Percentiles rank a stretch among this genome's conserved stretches.
These are phyloP conservation scores for Acrocephalus arundinaceus DNA, from an alignment of 2,113 vertebrate genomes.

Conservation along the genomic window DNA sequence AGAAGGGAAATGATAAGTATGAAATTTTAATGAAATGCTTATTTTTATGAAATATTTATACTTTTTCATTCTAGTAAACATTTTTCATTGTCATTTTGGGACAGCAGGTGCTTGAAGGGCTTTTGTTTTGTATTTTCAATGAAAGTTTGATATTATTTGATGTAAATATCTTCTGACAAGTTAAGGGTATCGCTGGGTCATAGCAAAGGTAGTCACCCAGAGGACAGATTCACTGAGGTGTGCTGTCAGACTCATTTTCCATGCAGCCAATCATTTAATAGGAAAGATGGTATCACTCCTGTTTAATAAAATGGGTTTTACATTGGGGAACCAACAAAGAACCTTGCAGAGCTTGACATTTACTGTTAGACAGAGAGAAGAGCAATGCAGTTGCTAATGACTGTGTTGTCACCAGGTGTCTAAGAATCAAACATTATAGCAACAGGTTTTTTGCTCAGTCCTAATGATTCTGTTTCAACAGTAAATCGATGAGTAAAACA, in stretches of 20 bases:
- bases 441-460: background rate
- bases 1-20: slow-evolving; percentile 16
- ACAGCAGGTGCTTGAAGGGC: slow-evolving; percentile 12
- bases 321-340: background rate
- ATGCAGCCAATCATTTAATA: background rate
- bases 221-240: background rate
- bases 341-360: background rate
- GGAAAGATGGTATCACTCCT: background rate
- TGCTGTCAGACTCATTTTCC: slow-evolving; percentile 1
- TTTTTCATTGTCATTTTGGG: slow-evolving; percentile 29
- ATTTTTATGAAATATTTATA: slow-evolving; percentile 58
- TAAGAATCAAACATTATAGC: background rate
- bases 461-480: background rate
- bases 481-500: background rate
- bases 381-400: background rate
- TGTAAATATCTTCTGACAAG: slow-evolving; percentile 47
- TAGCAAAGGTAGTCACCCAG: slow-evolving; percentile 42
- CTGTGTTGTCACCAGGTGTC: background rate
- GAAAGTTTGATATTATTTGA: slow-evolving; percentile 28
- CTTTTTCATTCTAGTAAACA: background rate
- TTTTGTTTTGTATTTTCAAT: slow-evolving; percentile 30
- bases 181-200: background rate
- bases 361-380: background rate
- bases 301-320: slow-evolving; percentile 2
- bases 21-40: slow-evolving; percentile 53